Evolutionary conservation across 1,140 invertebrate genomes (phyloP).

Genomic region (Gryllus bimaculatus): DNA sequence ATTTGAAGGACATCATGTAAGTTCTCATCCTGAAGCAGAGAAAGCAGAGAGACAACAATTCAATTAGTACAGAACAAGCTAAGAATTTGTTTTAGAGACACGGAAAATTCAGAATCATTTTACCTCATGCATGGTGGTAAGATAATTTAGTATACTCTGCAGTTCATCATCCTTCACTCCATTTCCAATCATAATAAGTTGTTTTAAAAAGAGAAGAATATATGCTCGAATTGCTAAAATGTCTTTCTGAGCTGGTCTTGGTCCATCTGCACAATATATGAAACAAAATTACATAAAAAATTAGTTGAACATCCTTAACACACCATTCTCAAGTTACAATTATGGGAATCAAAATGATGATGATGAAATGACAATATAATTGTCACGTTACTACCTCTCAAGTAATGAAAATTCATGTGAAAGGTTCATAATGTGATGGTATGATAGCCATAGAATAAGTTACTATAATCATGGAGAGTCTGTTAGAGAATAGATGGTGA

Average conservation of each 20-base stretch:
- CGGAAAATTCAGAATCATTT: conserved; percentile 1
- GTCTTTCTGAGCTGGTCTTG: conserved; percentile 85
- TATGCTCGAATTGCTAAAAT: conserved; percentile 89
- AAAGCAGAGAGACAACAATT: not conserved
- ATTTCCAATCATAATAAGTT: conserved; percentile 92
- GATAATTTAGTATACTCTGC: conserved; percentile 95
- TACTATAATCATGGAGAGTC: too few species aligned
- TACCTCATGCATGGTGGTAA: conserved; percentile 94
- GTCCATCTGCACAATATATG: conserved; percentile 62
- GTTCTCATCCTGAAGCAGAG: conserved; percentile 76
- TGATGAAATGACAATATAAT: too few species aligned
- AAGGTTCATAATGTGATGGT: too few species aligned
- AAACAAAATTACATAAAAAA: not conserved
- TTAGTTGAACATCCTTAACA: not conserved
- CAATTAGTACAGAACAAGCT: not conserved
- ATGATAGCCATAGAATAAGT: too few species aligned
- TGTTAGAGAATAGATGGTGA: too few species aligned
- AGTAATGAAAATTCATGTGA: too few species aligned
- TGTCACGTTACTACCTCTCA: too few species aligned
- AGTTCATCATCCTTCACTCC: conserved; percentile 97
- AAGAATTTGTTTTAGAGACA: not conserved
- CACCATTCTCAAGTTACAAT: too few species aligned
- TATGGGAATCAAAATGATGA: not conserved
- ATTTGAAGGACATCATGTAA: conserved; percentile 95
- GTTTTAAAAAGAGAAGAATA: conserved; percentile 91